These are phyloP conservation scores for Vireo altiloquus DNA, from an alignment of 2,113 vertebrate genomes.

Conservation along the genomic window DNA sequence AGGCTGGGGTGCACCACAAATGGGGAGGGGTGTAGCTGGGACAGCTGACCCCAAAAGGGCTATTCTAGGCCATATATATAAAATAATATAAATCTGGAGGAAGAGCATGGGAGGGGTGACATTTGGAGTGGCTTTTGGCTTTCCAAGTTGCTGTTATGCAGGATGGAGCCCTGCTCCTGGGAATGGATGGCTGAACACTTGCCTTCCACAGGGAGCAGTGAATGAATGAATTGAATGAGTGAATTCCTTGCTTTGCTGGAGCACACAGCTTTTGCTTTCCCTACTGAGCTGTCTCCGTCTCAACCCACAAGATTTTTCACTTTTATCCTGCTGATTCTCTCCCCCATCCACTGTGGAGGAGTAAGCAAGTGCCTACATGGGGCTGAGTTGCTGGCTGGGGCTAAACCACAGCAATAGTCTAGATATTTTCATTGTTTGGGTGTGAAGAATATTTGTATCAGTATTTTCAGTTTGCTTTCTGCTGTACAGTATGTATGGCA, in stretches of 20 bases:
- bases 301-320: rapidly evolving
- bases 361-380: not conserved
- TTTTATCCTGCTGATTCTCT: not conserved
- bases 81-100: not conserved
- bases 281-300: not conserved
- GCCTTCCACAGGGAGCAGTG: not conserved
- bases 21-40: not conserved
- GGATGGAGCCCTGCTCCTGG: not conserved
- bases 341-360: not conserved
- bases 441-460: not conserved
- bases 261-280: not conserved
- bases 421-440: not conserved
- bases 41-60: not conserved
- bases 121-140: not conserved
- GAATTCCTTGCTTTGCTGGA: not conserved
- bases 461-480: not conserved
- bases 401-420: not conserved
- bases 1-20: not conserved
- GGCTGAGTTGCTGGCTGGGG: not conserved
- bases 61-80: not conserved
- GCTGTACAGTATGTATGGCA: not conserved
- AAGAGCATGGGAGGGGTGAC: not conserved
- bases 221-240: not conserved
- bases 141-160: not conserved
- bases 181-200: not conserved